Base-by-base conservation (phyloP, 2,888 invertebrate genomes). In the Harpalus rufipes region DNA sequence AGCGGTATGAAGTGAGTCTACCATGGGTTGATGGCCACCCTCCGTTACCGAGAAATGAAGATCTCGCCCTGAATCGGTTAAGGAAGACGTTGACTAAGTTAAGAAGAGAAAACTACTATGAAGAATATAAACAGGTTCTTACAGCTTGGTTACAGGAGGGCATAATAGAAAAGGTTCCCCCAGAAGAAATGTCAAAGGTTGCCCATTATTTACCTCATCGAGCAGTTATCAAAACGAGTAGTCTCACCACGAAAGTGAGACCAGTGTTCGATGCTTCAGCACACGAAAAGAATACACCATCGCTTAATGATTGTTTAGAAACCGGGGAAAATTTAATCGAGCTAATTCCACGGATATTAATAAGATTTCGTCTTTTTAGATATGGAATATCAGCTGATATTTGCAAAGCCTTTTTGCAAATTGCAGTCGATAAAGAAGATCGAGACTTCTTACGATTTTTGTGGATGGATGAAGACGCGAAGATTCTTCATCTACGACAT, bases 271-370 rank as follows among this genome's bases (percentile, higher is more conserved):
- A 88, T 68, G 87, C 88, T 14, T 88, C 87, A 7, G 85, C 87
- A 0, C 76, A 85, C 76, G 86, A 87, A 6, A 51, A 61, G 0
- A 61, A 85, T 0, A 87, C 86, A 0, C 21, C 85, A 0, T 89
- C 89, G 1, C 82, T 90, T 5, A 90, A 90, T 81, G 87, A 89
- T 5, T 84, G 85, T 2, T 86, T 90, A 18, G 86, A 87, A 72
- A 87, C 87, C 4, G 89, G 90, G 0, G 87, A 88, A 0, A 86
- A 87, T 5, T 68, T 89, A 2, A 88, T 89, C n/a, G 87, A 88
- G 10, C 86, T 79, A 8, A 87, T 87, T 61, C 86, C 87, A 0
- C 85, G 7, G 0, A 7, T 61, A 10, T 7, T 61, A 61, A 21
- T 61, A 61, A 61, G 18, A 21, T 61, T 87, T 0, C 88, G 0